A percentile compares a stretch with the other conserved stretches of the same genome.
Evolutionary conservation across 2,888 invertebrate species (phyloP).

Genomic region (Spisula subtruncata): DNA sequence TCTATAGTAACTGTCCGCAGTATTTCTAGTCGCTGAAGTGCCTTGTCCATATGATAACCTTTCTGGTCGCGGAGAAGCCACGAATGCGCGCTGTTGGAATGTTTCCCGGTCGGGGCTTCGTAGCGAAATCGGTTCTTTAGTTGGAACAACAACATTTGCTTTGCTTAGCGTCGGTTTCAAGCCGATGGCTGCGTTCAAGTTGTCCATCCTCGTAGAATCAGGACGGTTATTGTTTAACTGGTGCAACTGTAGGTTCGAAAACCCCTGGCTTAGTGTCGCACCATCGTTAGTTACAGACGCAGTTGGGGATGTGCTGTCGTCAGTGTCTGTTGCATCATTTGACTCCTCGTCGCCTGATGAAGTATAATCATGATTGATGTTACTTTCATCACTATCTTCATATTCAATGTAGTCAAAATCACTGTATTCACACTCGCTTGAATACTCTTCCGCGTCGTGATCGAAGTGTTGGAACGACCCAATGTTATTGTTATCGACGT

Average conservation of each 20-base stretch:
- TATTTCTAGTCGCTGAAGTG: not conserved
- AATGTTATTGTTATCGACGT: not conserved
- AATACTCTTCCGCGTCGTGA: not conserved
- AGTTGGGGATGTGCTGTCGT: not conserved
- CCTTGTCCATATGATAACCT: not conserved
- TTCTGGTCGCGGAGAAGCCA: not conserved
- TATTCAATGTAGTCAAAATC: not conserved
- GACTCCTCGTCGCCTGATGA: not conserved
- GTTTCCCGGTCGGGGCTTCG: not conserved
- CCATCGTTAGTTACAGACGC: not conserved
- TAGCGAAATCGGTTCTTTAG: not conserved
- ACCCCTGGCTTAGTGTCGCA: not conserved
- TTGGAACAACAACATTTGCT: not conserved
- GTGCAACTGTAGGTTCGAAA: not conserved
- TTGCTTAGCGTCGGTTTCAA: not conserved
- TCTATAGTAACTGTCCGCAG: not conserved
- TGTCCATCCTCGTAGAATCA: not conserved
- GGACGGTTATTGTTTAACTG: not conserved
- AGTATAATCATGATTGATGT: not conserved
- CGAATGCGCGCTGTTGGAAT: not conserved
- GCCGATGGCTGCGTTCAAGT: not conserved
- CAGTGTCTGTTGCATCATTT: not conserved
- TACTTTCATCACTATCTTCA: not conserved
- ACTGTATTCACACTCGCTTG: not conserved
- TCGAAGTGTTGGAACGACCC: not conserved